Percentiles rank a stretch among this genome's conserved stretches.
Conservation (phyloP, 2,113 vertebrate species). For the Microtus richardsoni region DNA sequence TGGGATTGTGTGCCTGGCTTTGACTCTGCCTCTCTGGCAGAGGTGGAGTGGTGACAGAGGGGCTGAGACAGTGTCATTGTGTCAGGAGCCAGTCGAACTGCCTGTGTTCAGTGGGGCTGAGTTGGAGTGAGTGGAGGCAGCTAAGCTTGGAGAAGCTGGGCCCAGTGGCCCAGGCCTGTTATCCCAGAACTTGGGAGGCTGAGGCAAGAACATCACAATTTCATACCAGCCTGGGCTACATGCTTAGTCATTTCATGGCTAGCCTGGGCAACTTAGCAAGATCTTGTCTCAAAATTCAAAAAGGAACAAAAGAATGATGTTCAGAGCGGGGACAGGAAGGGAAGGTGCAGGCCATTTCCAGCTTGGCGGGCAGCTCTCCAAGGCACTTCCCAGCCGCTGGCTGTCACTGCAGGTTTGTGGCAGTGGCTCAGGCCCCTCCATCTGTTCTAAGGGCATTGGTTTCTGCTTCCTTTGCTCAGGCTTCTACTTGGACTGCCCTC, state of each 20-base stretch:
- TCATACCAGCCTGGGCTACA: background rate
- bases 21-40: background rate
- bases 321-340: background rate
- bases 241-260: background rate
- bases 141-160: background rate
- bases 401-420: background rate
- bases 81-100: background rate
- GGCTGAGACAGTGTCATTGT: background rate
- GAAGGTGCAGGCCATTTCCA: background rate
- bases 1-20: background rate
- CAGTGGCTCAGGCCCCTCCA: background rate
- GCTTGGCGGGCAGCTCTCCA: conserved; percentile 61
- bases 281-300: background rate
- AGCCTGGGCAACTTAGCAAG: background rate
- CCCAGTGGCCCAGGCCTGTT: background rate
- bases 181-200: too few species aligned
- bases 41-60: background rate
- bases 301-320: background rate
- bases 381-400: background rate
- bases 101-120: background rate
- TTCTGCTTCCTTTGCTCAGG: background rate
- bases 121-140: background rate
- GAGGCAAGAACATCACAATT: background rate
- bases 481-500: background rate
- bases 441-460: background rate